These are phyloP conservation scores for Lateolabrax maculatus DNA, from an alignment of 2,797 vertebrate species.

Conservation along the genomic window DNA sequence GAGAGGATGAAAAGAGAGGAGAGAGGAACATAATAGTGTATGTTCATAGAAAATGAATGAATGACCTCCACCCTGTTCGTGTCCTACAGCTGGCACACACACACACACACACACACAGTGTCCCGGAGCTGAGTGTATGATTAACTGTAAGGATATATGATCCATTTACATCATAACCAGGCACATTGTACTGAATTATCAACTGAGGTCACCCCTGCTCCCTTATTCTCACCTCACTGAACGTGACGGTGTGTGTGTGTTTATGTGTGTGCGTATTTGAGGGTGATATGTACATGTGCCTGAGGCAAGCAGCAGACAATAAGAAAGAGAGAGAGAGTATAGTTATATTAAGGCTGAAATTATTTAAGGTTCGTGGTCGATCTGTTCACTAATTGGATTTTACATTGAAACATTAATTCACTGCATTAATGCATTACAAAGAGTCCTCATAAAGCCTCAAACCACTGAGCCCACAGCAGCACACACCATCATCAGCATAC, in stretches of 20 bases:
- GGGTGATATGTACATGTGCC: not conserved
- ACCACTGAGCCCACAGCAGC: not conserved
- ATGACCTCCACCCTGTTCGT: slow-evolving; percentile 68
- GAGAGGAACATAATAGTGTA: slow-evolving; percentile 52
- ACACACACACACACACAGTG: slow-evolving; percentile 5
- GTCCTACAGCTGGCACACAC: slow-evolving; percentile 48
- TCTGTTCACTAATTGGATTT: slow-evolving; percentile 35
- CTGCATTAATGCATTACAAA: slow-evolving; percentile 15
- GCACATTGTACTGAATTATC: slow-evolving; percentile 65
- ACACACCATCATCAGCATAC: not conserved
- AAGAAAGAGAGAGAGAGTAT: not conserved
- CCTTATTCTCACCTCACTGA: slow-evolving; percentile 32
- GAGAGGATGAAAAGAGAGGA: slow-evolving; percentile 25
- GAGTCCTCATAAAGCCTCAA: not conserved
- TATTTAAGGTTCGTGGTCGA: slow-evolving; percentile 10
- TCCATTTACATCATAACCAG: slow-evolving; percentile 73
- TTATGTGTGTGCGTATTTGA: not conserved
- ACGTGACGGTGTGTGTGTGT: not conserved
- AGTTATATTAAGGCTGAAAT: not conserved
- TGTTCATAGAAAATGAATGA: slow-evolving; percentile 70
- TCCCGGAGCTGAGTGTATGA: slow-evolving; percentile 53
- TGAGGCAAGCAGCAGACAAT: slow-evolving; percentile 10
- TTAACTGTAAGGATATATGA: slow-evolving; percentile 69
- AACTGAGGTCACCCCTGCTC: slow-evolving; percentile 59
- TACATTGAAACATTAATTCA: not conserved